A percentile compares a stretch with the other conserved stretches of the same genome.
phyloP scores from a whole-genome alignment of 2,113 vertebrate species.

The Grantiella picta region DNA sequence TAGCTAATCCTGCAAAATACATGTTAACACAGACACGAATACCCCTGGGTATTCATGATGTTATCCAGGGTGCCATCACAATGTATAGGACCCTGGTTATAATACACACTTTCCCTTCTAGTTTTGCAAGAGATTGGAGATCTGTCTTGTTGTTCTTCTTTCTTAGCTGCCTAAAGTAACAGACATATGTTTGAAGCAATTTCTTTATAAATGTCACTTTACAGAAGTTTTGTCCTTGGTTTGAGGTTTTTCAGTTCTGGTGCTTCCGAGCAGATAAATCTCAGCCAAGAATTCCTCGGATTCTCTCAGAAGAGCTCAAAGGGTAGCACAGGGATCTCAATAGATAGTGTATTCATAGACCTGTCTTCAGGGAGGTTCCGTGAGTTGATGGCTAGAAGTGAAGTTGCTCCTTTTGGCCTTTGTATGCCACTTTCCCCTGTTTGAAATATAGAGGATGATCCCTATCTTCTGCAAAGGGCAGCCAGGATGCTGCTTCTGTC shows the following conservation, averaged over 20 bases:
- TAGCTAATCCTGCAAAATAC: neutral
- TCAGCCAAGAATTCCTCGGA: neutral
- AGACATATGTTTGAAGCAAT: neutral
- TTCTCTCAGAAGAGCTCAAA: neutral
- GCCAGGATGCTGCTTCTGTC: neutral
- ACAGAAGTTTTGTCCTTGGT: neutral
- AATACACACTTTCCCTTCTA: neutral
- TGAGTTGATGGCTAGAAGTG: neutral
- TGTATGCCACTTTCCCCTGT: neutral
- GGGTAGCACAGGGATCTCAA: neutral
- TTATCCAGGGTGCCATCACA: neutral
- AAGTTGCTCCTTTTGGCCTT: neutral
- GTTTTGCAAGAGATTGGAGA: neutral
- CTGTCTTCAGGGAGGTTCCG: neutral
- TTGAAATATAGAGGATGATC: neutral
- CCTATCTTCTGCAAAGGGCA: neutral
- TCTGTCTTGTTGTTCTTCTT: neutral
- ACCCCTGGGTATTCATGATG: neutral
- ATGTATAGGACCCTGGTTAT: neutral
- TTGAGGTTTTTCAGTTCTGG: neutral
- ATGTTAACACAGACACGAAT: neutral
- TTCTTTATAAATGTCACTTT: neutral
- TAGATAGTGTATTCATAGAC: neutral
- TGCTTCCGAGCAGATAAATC: neutral
- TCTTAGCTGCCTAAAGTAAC: neutral